Percentiles rank a stretch among this genome's conserved stretches.
These are phyloP conservation scores for Caenorhabditis sp. DNA, from an alignment of 2,888 invertebrate genomes.

Conservation along the genomic window DNA sequence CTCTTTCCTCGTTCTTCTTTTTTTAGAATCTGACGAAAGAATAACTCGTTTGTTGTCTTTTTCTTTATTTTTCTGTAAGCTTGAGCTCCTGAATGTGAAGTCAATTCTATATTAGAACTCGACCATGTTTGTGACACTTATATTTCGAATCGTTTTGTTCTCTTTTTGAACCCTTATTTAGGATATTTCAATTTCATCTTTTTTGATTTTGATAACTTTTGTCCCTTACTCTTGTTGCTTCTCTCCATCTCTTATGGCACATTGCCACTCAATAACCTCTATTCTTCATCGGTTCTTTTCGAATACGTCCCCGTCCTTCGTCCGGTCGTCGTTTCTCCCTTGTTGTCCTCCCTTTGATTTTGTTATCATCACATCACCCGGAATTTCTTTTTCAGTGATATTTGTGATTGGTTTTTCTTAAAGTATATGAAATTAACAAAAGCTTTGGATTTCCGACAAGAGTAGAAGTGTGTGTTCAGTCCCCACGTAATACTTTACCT, in stretches of 20 bases:
- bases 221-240: not conserved
- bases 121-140: too few species aligned
- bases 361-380: constrained; percentile 27
- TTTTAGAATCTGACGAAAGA: constrained; percentile 15
- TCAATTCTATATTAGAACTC: constrained; percentile 37
- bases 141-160: not conserved
- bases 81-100: too few species aligned
- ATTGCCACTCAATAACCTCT: constrained; percentile 1
- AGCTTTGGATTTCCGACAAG: too few species aligned
- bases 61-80: constrained; percentile 1
- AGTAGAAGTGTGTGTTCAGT: too few species aligned
- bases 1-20: constrained; percentile 7
- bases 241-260: too few species aligned
- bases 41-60: constrained; percentile 25
- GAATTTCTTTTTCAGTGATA: constrained; percentile 7
- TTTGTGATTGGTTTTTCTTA: constrained; percentile 14
- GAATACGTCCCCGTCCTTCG: constrained; percentile 1
- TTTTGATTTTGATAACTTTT: constrained; percentile 26
- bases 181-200: constrained; percentile 50
- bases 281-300: constrained; percentile 9
- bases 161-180: constrained; percentile 5
- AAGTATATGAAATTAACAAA: too few species aligned
- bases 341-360: constrained; percentile 5
- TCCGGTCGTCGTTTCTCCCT: constrained; percentile 1
- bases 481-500: too few species aligned